Percentiles rank a stretch among this genome's conserved stretches.
Evolutionary conservation across 2,113 vertebrate genomes (phyloP).

Genomic region (Lichenostomus cassidix): DNA sequence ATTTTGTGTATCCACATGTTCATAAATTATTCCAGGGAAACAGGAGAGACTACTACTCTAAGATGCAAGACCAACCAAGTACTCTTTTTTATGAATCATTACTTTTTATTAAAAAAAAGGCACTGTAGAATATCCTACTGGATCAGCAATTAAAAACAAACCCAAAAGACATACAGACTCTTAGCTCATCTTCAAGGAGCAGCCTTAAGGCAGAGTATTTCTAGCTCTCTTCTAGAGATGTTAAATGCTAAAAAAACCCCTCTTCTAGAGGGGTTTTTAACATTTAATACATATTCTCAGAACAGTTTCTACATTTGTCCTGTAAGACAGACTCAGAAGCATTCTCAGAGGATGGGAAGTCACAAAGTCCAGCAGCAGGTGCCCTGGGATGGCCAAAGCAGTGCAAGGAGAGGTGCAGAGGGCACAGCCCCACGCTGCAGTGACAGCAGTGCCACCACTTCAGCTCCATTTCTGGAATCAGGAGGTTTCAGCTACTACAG

Average conservation of each 20-base stretch:
- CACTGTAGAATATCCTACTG: neutral
- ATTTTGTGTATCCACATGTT: neutral
- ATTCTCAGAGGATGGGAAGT: neutral
- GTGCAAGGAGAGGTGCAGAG: accelerated
- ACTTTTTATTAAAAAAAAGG: neutral
- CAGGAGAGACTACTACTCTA: neutral
- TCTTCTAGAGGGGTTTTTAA: neutral
- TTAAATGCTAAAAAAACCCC: no score
- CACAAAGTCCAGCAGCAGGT: neutral
- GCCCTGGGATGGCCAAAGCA: neutral
- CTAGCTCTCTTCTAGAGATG: neutral
- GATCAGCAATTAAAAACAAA: conserved; percentile 6
- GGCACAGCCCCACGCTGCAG: neutral
- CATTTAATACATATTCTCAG: neutral
- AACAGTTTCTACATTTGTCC: neutral
- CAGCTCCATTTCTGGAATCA: neutral
- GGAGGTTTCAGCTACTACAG: neutral
- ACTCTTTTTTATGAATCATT: neutral
- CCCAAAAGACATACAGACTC: neutral
- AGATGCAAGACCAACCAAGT: neutral
- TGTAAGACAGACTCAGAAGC: neutral
- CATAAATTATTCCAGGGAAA: neutral
- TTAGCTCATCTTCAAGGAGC: neutral
- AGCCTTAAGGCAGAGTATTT: neutral
- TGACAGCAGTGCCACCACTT: neutral